phyloP scores from a whole-genome alignment of 2,888 invertebrate species.

The Schizaphis graminum region DNA sequence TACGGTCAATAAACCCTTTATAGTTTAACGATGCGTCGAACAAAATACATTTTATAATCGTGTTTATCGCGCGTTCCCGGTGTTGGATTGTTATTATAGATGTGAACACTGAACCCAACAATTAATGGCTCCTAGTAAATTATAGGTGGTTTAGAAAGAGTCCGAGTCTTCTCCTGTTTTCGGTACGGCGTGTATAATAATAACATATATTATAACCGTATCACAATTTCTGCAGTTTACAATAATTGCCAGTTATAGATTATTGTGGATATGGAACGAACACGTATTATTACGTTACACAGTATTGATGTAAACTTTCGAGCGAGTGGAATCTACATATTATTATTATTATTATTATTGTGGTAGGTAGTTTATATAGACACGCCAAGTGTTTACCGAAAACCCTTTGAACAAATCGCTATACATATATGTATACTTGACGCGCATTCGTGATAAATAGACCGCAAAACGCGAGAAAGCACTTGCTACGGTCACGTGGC shows the following conservation, averaged over 20 bases:
- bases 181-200: background rate
- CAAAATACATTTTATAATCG: background rate
- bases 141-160: background rate
- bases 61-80: background rate
- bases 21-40: background rate
- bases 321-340: background rate
- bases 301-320: background rate
- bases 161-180: background rate
- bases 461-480: background rate
- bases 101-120: background rate
- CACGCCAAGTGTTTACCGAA: background rate
- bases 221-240: background rate
- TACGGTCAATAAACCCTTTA: background rate
- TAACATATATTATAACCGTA: background rate
- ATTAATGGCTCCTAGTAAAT: background rate
- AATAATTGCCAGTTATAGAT: background rate
- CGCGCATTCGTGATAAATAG: background rate
- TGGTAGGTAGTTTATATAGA: background rate
- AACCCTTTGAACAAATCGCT: background rate
- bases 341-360: background rate
- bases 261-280: background rate
- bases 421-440: background rate
- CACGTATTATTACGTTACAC: too few species aligned
- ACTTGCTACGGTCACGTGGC: background rate
- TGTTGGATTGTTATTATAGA: background rate